Base-by-base conservation (phyloP, 2,797 vertebrate species). In the Hoplostethus mediterraneus region DNA sequence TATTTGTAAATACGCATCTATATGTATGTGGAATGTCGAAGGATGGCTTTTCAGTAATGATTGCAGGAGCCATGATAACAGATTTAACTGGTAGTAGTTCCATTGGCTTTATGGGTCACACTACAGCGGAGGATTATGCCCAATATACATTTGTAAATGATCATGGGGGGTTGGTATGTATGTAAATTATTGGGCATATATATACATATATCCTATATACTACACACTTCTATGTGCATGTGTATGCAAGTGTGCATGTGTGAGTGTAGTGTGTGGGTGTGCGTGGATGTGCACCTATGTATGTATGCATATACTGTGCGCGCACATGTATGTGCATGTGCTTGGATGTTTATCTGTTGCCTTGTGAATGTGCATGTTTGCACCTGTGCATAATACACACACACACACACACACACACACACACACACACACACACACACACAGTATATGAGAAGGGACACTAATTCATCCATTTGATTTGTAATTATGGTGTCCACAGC, bases 401-500 rank as follows among this genome's bases (percentile, higher is more conserved):
- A 21, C 21, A 21, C 21, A 21, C 21, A 21, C 21, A 21, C 21
- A 21, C 1, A 21, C 21, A 21, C 21, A 21, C 21, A 21, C 21
- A 21, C 21, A 21, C 21, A 21, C 21, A 21, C 21, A 21, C 21
- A 21, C 21, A 21, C 21, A 21, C 21, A 21, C 21, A 21, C 21
- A 21, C 21, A 21, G 21, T 21, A 21, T 21, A 21, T 21, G 21
- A 90, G 87, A 89, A 82, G 83, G 85, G 89, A 84, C 89, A 92
- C 90, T 92, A 92, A 94, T 93, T 93, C 89, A 90, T 92, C 89
- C 87, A 92, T 94, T 93, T 94, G 88, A 93, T 90, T n/a, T n/a
- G 88, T 93, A 93, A 94, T 94, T 93, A 93, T 91, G 78, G 88
- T 84, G 87, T 88, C 86, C 79, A 75, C 9, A 40, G 82, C 75